Evolutionary conservation across 2,113 vertebrate species (phyloP).

Genomic region (Heteronetta atricapilla): DNA sequence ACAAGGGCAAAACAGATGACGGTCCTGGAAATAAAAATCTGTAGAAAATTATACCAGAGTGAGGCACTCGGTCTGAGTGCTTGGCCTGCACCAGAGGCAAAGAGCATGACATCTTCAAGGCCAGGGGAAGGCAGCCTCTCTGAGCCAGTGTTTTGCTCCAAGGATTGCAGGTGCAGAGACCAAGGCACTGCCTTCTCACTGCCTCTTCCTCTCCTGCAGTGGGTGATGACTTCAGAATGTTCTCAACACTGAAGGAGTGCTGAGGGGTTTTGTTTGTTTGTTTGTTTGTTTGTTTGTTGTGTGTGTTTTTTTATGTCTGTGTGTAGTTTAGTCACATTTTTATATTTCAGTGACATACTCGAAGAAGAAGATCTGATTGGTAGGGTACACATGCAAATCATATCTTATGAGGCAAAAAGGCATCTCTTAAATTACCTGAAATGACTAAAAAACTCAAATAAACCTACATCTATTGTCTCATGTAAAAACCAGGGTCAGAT

Average conservation of each 20-base stretch:
- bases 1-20: rapidly evolving
- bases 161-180: background rate
- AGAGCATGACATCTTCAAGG: background rate
- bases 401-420: background rate
- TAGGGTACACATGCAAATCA: background rate
- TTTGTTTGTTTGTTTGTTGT: too few species aligned
- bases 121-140: background rate
- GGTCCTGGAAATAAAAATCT: background rate
- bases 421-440: background rate
- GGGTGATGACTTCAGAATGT: background rate
- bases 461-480: background rate
- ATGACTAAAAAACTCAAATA: background rate
- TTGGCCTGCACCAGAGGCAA: rapidly evolving
- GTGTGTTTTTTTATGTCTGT: too few species aligned
- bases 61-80: background rate
- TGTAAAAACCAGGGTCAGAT: background rate
- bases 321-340: background rate
- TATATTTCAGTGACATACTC: background rate
- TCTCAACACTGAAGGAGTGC: background rate
- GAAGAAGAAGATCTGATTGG: background rate
- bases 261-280: background rate
- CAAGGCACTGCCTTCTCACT: background rate
- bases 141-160: background rate
- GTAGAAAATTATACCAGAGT: background rate
- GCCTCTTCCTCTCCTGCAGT: background rate